These are phyloP conservation scores for Cantharis rustica DNA, from an alignment of 2,888 invertebrate species.

Conservation along the genomic window DNA sequence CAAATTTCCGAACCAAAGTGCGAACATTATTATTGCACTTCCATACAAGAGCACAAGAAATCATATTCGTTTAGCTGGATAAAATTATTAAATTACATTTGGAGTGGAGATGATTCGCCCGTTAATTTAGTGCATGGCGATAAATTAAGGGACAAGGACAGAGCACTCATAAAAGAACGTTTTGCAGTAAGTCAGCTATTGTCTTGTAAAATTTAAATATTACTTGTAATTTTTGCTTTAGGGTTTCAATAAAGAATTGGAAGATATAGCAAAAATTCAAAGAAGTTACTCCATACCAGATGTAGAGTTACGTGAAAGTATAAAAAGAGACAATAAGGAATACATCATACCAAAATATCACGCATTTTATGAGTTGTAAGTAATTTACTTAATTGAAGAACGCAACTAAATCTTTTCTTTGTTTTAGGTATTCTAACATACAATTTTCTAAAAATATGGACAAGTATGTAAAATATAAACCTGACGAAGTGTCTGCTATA, in stretches of 20 bases:
- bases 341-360: constrained; percentile 85
- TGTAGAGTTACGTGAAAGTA: constrained; percentile 81
- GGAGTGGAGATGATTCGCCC: constrained; percentile 70
- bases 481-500: constrained; percentile 80
- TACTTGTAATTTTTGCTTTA: constrained; percentile 49
- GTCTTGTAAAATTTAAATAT: neutral
- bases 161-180: constrained; percentile 84
- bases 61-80: constrained; percentile 80
- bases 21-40: constrained; percentile 82
- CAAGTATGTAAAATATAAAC: constrained; percentile 90
- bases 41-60: constrained; percentile 83
- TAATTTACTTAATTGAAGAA: constrained; percentile 13
- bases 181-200: constrained; percentile 71
- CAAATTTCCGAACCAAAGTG: constrained; percentile 83
- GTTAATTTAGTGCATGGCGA: constrained; percentile 61
- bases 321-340: constrained; percentile 89
- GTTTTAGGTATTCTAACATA: constrained; percentile 67
- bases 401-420: neutral
- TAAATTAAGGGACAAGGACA: constrained; percentile 84
- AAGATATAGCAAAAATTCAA: constrained; percentile 84
- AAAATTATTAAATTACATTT: constrained; percentile 76
- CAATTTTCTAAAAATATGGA: constrained; percentile 92
- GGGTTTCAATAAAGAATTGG: constrained; percentile 96
- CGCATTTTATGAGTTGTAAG: constrained; percentile 74
- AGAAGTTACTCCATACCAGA: constrained; percentile 93